phyloP scores from a whole-genome alignment of 35 echinoderm and acorn worm species.

The Strongylocentrotus purpuratus region DNA sequence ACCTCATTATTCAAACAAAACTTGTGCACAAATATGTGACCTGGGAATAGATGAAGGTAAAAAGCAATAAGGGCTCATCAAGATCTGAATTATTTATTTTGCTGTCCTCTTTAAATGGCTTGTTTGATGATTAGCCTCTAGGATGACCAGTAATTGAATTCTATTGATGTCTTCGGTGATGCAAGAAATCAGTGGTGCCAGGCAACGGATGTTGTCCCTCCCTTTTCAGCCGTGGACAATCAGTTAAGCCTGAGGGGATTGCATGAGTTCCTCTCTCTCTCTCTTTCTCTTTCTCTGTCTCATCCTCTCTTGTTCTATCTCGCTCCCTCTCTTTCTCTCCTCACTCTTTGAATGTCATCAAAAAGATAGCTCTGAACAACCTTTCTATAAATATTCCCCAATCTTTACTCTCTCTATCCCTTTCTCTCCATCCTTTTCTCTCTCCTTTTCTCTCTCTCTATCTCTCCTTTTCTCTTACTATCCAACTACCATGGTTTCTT shows the following conservation, averaged over 20 bases:
- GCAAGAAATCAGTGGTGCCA: not conserved
- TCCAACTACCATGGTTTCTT: not conserved
- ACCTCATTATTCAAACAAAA: no score
- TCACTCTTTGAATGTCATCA: no score
- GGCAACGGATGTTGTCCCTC: not conserved
- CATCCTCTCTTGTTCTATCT: not conserved
- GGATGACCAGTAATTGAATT: not conserved
- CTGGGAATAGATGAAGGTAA: no score
- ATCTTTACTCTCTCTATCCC: no score
- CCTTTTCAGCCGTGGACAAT: not conserved
- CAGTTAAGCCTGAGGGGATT: not conserved
- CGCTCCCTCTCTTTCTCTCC: not conserved
- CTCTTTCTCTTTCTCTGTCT: not conserved
- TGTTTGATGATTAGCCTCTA: not conserved
- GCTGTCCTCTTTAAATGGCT: not conserved
- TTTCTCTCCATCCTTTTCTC: no score
- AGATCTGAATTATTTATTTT: not conserved
- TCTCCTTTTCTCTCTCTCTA: no score
- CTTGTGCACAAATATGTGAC: no score
- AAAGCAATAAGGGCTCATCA: not conserved
- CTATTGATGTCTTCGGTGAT: not conserved
- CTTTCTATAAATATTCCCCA: no score
- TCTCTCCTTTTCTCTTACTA: not conserved
- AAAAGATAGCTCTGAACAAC: no score
- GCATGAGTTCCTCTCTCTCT: not conserved